These are phyloP conservation scores for Eumacrocentrus americanus DNA, from an alignment of 2,888 invertebrate genomes.

Conservation along the genomic window DNA sequence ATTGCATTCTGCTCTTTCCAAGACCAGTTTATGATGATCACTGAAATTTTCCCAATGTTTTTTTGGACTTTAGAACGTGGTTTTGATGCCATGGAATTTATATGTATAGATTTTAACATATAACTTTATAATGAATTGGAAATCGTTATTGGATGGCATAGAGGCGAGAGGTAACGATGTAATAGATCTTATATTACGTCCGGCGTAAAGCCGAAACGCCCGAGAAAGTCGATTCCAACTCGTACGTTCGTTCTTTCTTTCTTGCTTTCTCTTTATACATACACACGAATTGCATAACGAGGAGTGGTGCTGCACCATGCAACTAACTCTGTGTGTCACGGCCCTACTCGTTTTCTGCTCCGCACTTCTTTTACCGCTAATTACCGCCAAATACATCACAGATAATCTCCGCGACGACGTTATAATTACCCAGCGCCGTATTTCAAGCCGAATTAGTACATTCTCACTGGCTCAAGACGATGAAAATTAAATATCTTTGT, in stretches of 20 bases:
- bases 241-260: conserved; percentile 44
- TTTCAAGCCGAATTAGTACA: no score
- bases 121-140: neutral
- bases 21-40: conserved; percentile 2
- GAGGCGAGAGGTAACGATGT: conserved; percentile 42
- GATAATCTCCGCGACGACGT: neutral
- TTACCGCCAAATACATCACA: neutral
- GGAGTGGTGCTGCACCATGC: conserved; percentile 44
- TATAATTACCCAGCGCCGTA: neutral
- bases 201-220: conserved; percentile 38
- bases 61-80: no score
- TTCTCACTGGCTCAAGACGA: neutral
- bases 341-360: conserved; percentile 32
- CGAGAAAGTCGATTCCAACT: conserved; percentile 46
- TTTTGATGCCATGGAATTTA: no score
- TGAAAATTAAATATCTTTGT: neutral
- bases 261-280: conserved; percentile 55
- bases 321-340: conserved; percentile 41
- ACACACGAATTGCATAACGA: conserved; percentile 48
- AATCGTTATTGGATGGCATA: neutral
- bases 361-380: conserved; percentile 1
- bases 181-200: conserved; percentile 39
- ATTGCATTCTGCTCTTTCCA: neutral
- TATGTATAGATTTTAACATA: no score
- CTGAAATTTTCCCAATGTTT: neutral